Conservation (phyloP, 2,113 vertebrate species). For the Colossoma macropomum region DNA sequence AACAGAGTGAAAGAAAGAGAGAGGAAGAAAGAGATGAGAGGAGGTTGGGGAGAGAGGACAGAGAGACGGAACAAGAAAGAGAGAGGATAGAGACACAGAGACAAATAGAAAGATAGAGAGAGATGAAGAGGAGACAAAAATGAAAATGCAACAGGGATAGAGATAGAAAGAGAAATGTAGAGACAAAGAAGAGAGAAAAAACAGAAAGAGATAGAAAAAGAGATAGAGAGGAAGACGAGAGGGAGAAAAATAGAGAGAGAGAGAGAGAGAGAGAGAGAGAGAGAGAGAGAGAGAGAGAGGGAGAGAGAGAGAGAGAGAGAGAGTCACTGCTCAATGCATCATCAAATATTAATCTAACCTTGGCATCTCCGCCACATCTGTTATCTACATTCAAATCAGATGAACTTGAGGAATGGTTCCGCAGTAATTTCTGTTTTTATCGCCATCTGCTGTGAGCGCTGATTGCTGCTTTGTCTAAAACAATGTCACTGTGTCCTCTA, state of each 20-base stretch:
- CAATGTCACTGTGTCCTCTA: constrained; percentile 48
- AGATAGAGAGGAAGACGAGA: not conserved
- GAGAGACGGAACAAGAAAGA: too few species aligned
- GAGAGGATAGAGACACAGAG: too few species aligned
- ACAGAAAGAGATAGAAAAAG: not conserved
- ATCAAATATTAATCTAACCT: constrained; percentile 53
- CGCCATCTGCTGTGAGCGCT: constrained; percentile 25
- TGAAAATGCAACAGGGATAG: not conserved
- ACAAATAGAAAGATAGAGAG: too few species aligned
- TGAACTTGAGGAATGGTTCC: constrained; percentile 28
- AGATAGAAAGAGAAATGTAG: not conserved
- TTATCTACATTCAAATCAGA: constrained; percentile 53
- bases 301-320: constrained; percentile 5
- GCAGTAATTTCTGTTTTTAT: constrained; percentile 27
- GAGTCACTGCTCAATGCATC: not conserved
- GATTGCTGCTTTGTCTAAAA: constrained; percentile 50
- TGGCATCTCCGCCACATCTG: constrained; percentile 16
- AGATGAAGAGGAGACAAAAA: not conserved
- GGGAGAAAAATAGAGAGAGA: not conserved
- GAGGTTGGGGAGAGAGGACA: too few species aligned
- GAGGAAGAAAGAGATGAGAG: too few species aligned
- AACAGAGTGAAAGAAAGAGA: too few species aligned
- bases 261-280: not conserved
- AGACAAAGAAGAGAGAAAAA: not conserved
- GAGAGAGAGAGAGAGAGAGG: not conserved